Base-by-base conservation (phyloP, 2,888 invertebrate genomes). In the Chymomyza procnemis region DNA sequence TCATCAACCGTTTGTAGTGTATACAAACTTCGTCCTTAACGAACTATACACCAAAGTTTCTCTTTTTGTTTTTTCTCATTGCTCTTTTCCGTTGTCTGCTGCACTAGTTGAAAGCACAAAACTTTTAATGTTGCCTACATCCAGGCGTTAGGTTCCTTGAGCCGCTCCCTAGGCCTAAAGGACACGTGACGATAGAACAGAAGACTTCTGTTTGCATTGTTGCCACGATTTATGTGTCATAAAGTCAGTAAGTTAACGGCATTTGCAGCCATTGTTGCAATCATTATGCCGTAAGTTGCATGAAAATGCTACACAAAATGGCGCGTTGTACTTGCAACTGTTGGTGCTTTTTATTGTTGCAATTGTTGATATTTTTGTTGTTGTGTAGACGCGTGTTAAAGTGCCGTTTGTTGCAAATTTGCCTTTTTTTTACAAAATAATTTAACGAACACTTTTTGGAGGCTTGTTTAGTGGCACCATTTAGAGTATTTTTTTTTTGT, bases 171-270 rank as follows among this genome's bases (percentile, higher is more conserved):
- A 66, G 73, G 73, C 73, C 71, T 72, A 55, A 14, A 55, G 19
- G 55, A 52, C 19, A 48, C 30, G 47, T 47, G 48, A 30, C 50
- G 21, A 21, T 46, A 22, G 59, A 41, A 21, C 21, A 22, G 59
- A 41, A 21, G 46, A 59, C 19, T 59, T 47, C 18, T 34, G 34
- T 19, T 46, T 63, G 75, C 64, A 79, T 46, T 22, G 65, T 81
- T 78, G 73, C 86, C 71, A 74, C 85, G 78, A 89, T 89, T 89
- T 89, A 88, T 89, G 89, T 89, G 89, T 89, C 89, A 89, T 88
- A 89, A 89, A 89, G 89, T 89, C 89, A 89, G 87, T 89, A 88
- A 89, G 88, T 80, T 88, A 80, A 77, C 71, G 77, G 75, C 79
- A 79, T 79, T 87, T 82, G 61, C 80, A 74, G 85, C 87, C 85